These are phyloP conservation scores for Calypte anna DNA, from an alignment of 2,113 vertebrate genomes.

Conservation along the genomic window DNA sequence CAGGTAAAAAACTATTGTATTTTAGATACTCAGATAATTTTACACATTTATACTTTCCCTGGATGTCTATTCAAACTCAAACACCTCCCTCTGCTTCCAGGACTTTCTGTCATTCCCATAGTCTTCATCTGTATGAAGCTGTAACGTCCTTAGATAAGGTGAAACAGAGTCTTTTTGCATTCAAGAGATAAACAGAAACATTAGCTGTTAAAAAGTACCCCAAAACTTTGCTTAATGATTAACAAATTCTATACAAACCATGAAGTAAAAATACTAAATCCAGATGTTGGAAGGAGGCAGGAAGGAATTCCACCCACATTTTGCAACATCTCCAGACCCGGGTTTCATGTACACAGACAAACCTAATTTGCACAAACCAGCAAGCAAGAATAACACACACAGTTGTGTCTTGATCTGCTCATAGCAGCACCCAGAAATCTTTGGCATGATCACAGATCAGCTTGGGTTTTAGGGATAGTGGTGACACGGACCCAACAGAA, in stretches of 20 bases:
- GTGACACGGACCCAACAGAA: not conserved
- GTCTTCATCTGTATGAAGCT: not conserved
- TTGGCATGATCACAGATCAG: not conserved
- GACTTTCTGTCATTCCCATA: not conserved
- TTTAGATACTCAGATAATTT: not conserved
- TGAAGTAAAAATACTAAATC: not conserved
- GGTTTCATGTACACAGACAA: not conserved
- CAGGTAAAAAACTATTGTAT: not conserved
- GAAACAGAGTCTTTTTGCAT: not conserved
- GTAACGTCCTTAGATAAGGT: not conserved
- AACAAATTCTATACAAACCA: not conserved
- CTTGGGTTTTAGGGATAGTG: not conserved
- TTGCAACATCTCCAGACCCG: not conserved
- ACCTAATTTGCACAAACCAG: not conserved
- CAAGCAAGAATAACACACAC: not conserved
- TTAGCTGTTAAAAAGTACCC: not conserved
- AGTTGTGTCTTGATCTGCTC: not conserved
- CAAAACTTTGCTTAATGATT: not conserved
- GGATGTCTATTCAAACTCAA: not conserved
- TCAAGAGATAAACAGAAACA: not conserved
- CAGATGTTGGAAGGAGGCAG: not conserved
- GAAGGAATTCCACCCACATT: not conserved
- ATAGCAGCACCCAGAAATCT: not conserved
- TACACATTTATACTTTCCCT: not conserved
- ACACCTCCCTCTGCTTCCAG: not conserved